A percentile compares a stretch with the other conserved stretches of the same genome.
Conservation (phyloP, 2,888 invertebrate species). For the Prosopocoilus inquinatus region DNA sequence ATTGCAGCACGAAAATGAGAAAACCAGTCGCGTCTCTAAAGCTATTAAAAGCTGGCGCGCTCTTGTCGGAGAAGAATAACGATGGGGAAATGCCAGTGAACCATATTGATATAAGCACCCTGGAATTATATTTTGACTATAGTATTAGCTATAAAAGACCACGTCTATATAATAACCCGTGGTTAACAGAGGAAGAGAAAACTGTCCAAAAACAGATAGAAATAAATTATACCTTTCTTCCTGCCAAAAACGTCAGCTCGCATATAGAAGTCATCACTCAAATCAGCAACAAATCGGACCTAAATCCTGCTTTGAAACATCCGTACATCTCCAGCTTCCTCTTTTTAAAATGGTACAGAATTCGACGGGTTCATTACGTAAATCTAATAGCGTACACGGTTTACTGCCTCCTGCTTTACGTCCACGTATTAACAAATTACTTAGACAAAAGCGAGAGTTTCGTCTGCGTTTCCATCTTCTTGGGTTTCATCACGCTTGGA, state of each 20-base stretch:
- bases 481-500: no score
- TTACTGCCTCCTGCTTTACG: constrained; percentile 66
- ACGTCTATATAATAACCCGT: background rate
- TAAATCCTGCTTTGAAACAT: constrained; percentile 71
- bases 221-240: constrained; percentile 19
- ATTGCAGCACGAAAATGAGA: background rate
- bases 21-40: constrained; percentile 33
- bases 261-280: constrained; percentile 67
- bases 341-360: constrained; percentile 77
- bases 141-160: constrained; percentile 53
- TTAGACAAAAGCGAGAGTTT: no score
- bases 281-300: constrained; percentile 66
- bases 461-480: no score
- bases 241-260: constrained; percentile 65
- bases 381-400: constrained; percentile 71
- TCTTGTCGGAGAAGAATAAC: constrained; percentile 65
- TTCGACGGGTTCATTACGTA: constrained; percentile 69
- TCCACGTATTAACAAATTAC: constrained; percentile 58
- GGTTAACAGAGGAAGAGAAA: constrained; percentile 55
- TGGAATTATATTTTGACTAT: constrained; percentile 70
- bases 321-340: constrained; percentile 78
- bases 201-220: constrained; percentile 11
- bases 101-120: constrained; percentile 65
- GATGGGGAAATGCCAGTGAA: constrained; percentile 69
- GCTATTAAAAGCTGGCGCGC: constrained; percentile 68